phyloP scores from a whole-genome alignment of 1,140 invertebrate genomes.

The Bombus fervidus region DNA sequence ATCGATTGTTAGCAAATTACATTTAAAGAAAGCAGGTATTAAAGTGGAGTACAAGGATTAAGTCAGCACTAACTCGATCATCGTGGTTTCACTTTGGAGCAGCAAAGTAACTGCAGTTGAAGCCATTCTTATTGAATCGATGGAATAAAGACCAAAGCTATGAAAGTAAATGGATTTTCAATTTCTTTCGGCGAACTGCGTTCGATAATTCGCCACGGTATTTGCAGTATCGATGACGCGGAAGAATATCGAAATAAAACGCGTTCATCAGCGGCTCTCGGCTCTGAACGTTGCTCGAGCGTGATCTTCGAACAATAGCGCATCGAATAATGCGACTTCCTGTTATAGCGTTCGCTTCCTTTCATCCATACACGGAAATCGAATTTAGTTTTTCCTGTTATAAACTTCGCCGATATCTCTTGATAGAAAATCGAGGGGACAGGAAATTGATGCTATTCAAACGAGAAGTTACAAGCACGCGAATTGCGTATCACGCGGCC shows the following conservation, averaged over 20 bases:
- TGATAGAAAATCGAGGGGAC: too few relatives aligned
- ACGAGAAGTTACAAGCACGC: neutral
- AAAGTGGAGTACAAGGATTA: too few relatives aligned
- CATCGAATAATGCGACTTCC: conserved; percentile 62
- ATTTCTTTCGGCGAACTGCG: conserved; percentile 1
- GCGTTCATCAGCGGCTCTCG: conserved; percentile 28
- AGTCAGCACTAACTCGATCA: too few relatives aligned
- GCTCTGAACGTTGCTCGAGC: conserved; percentile 58
- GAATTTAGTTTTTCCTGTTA: conserved; percentile 19
- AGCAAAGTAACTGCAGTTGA: too few relatives aligned
- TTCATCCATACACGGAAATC: conserved; percentile 43
- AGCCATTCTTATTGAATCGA: too few relatives aligned
- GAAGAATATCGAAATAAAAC: conserved; percentile 47
- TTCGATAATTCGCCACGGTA: neutral
- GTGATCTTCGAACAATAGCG: conserved; percentile 63
- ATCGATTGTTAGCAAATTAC: too few relatives aligned
- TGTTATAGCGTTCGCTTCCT: conserved; percentile 51
- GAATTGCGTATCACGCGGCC: neutral
- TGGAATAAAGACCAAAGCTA: too few relatives aligned
- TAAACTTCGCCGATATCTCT: neutral
- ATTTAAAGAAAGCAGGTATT: too few relatives aligned
- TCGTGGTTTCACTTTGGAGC: too few relatives aligned
- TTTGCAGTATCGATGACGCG: neutral
- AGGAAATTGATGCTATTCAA: neutral
- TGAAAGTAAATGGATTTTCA: neutral